Evolutionary conservation across 2,797 vertebrate genomes (phyloP), one percentile per base, ranked within the genome.

Genomic region (Gymnothorax reevesii): DNA sequence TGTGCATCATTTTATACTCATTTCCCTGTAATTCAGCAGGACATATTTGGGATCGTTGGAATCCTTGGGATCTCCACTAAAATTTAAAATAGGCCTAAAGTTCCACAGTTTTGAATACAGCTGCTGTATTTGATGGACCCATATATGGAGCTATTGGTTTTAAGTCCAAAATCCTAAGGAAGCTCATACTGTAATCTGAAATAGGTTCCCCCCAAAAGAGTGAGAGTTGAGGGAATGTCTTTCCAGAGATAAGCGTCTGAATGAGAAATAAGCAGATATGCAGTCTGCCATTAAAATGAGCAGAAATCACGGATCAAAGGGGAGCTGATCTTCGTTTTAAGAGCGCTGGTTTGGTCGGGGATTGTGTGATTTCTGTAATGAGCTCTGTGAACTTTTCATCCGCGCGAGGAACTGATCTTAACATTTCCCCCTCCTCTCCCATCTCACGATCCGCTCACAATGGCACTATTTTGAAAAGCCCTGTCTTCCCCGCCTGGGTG

Each of bases 271-370:
- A 42, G 77, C 64, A 82, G 87, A 89, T 87, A 77, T 57, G 57
- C 64, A 62, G 10, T 57, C 57, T 84, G 85, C 89, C 85, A 84
- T 82, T 82, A 85, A 90, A 82, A 83, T 55, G 86, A 86, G 83
- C 57, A 83, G 33, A 89, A 84, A 69, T 84, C 69, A 77, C 82
- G 84, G 82, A 66, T 91, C 84, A 85, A 64, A 90, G 89, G 88
- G 93, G 93, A 93, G 92, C 91, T 90, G 82, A 86, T 89, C 88
- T 84, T 49, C 85, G 86, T 88, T 83, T 87, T 93, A 90, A 92
- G 91, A 88, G 89, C 66, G 62, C 57, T 64, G 17, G 86, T 91
- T 89, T 90, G 91, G 92, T 89, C 90, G 89, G 85, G 62, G 86
- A 69, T 87, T 86, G 91, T 89, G 88, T 92, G 92, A 89, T 90